These are phyloP conservation scores for Nephrotoma flavescens DNA, from an alignment of 2,888 invertebrate genomes.

Conservation along the genomic window DNA sequence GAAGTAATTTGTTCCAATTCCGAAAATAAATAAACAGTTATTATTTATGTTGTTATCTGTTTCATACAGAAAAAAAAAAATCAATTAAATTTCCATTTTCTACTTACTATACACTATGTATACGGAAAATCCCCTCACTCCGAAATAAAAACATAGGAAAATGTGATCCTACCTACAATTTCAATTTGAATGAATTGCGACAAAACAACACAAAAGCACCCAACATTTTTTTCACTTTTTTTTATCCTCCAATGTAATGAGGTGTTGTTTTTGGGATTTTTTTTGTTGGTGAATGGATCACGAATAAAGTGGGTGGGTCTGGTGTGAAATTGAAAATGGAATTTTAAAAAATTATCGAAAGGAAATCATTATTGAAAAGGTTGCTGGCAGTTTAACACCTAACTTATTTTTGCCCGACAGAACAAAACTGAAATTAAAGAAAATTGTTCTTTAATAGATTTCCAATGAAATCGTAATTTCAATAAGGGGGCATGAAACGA, in stretches of 20 bases:
- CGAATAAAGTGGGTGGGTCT: not conserved
- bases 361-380: not conserved
- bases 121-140: not conserved
- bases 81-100: not conserved
- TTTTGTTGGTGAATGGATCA: not conserved
- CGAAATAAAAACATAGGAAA: not conserved
- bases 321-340: not conserved
- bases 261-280: not conserved
- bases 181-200: not conserved
- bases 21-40: not conserved
- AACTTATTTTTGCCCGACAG: not conserved
- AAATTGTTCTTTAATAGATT: not conserved
- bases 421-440: not conserved
- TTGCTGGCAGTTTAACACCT: not conserved
- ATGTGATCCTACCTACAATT: not conserved
- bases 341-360: not conserved
- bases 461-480: not conserved
- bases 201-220: not conserved
- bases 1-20: not conserved
- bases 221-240: not conserved
- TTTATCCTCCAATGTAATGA: not conserved
- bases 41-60: not conserved
- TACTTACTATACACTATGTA: not conserved
- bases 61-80: not conserved
- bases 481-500: not conserved